A percentile compares a stretch with the other conserved stretches of the same genome.
Conservation (phyloP, 2,113 vertebrate species). For the Coreoperca whiteheadi region DNA sequence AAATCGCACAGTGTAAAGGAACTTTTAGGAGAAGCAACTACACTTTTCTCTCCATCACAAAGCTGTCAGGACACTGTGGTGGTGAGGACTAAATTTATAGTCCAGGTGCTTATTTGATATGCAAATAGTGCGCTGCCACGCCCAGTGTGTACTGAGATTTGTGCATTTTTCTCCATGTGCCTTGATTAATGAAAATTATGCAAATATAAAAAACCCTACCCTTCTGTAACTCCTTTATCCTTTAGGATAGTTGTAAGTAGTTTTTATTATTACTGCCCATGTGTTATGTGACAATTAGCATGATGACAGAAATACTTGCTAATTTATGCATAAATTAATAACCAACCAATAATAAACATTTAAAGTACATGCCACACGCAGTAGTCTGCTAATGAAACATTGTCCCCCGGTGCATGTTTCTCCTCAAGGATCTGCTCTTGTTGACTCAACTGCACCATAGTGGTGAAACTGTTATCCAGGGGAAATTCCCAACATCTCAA, state of each 20-base stretch:
- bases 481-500: conserved; percentile 45
- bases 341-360: background rate
- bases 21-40: background rate
- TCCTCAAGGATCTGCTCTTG: conserved; percentile 27
- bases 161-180: background rate
- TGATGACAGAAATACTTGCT: conserved; percentile 6
- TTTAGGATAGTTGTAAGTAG: background rate
- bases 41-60: background rate
- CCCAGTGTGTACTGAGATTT: conserved; percentile 20
- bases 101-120: conserved; percentile 33
- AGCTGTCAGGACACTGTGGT: background rate
- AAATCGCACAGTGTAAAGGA: background rate
- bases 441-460: conserved; percentile 22
- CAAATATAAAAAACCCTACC: background rate
- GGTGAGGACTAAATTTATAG: conserved; percentile 20
- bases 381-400: background rate
- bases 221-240: conserved; percentile 5
- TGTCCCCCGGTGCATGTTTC: background rate
- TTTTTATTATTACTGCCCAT: conserved; percentile 10
- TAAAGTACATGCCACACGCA: background rate
- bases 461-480: conserved; percentile 10
- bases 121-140: conserved; percentile 29
- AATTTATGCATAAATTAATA: conserved; percentile 16
- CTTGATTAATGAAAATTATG: conserved; percentile 42
- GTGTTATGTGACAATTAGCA: conserved; percentile 7